A percentile compares a stretch with the other conserved stretches of the same genome.
These are phyloP conservation scores for Ameiurus melas DNA, from an alignment of 2,113 vertebrate species.

Conservation along the genomic window DNA sequence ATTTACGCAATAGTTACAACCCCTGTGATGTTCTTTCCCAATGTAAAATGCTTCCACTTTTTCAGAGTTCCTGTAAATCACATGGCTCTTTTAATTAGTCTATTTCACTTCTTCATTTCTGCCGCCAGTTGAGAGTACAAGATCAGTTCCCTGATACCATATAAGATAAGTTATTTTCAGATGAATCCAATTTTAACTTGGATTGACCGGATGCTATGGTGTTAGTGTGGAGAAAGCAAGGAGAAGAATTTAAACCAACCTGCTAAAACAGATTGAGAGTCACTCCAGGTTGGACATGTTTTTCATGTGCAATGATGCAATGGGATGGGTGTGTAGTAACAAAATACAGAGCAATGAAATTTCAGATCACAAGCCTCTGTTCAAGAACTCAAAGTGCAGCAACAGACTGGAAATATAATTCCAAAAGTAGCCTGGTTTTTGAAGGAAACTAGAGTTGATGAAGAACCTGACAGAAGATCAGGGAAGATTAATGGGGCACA, in stretches of 20 bases:
- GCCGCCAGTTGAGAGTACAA: too few relatives aligned
- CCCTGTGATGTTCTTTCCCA: too few relatives aligned
- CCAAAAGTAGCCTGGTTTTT: not conserved
- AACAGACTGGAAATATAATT: not conserved
- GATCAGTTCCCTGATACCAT: too few relatives aligned
- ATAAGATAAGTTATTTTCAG: too few relatives aligned
- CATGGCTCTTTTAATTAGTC: too few relatives aligned
- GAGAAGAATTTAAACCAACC: too few relatives aligned
- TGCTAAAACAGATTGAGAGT: not conserved
- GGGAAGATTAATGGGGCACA: constrained; percentile 42
- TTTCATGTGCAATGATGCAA: not conserved
- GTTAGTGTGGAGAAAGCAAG: too few relatives aligned
- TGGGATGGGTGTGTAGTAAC: not conserved
- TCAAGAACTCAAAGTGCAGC: not conserved
- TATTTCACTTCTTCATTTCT: too few relatives aligned
- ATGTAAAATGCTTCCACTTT: too few relatives aligned
- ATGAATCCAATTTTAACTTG: too few relatives aligned
- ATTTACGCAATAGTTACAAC: not conserved
- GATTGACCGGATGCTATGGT: too few relatives aligned
- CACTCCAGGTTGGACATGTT: constrained; percentile 45
- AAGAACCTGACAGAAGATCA: not conserved
- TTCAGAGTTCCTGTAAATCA: too few relatives aligned
- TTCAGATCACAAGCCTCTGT: constrained; percentile 40
- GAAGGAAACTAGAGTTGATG: not conserved
- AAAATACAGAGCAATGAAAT: not conserved